These are phyloP conservation scores for Centrocercus urophasianus DNA, from an alignment of 2,113 vertebrate genomes.

Conservation along the genomic window DNA sequence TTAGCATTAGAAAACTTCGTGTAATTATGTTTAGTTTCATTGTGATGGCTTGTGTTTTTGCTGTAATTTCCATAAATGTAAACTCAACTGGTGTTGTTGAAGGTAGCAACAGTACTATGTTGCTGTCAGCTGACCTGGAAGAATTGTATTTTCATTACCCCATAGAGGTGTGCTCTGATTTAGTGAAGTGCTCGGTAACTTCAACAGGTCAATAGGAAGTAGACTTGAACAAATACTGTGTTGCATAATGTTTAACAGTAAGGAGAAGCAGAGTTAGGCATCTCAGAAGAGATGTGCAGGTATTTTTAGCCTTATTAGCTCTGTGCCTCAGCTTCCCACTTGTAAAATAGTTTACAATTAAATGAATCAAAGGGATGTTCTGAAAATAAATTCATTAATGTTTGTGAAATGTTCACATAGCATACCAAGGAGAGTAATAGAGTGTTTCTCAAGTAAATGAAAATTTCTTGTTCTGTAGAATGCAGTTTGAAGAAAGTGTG, in stretches of 20 bases:
- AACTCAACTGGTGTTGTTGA: background rate
- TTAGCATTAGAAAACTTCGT: constrained; percentile 24
- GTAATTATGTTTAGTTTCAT: background rate
- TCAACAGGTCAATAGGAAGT: constrained; percentile 60
- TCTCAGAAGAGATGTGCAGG: constrained; percentile 49
- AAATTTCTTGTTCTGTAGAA: constrained; percentile 29
- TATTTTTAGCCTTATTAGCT: constrained; percentile 75
- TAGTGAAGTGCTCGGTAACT: constrained; percentile 49
- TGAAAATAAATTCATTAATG: constrained; percentile 71
- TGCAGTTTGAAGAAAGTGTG: background rate
- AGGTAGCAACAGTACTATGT: constrained; percentile 20
- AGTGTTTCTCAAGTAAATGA: constrained; percentile 24
- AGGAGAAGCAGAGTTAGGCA: constrained; percentile 10
- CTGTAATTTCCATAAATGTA: constrained; percentile 40
- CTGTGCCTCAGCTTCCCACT: constrained; percentile 66
- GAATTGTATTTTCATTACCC: constrained; percentile 39
- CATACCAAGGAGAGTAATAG: constrained; percentile 26
- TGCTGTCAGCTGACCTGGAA: constrained; percentile 39
- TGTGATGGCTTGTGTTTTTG: constrained; percentile 32
- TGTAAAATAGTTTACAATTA: constrained; percentile 67
- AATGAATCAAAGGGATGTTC: constrained; percentile 54
- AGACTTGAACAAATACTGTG: constrained; percentile 30
- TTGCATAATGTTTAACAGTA: constrained; percentile 32
- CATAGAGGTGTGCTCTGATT: constrained; percentile 58
- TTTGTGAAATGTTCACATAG: constrained; percentile 49